phyloP scores from a whole-genome alignment of 2,113 vertebrate genomes.

The Nyctereutes procyonoides region DNA sequence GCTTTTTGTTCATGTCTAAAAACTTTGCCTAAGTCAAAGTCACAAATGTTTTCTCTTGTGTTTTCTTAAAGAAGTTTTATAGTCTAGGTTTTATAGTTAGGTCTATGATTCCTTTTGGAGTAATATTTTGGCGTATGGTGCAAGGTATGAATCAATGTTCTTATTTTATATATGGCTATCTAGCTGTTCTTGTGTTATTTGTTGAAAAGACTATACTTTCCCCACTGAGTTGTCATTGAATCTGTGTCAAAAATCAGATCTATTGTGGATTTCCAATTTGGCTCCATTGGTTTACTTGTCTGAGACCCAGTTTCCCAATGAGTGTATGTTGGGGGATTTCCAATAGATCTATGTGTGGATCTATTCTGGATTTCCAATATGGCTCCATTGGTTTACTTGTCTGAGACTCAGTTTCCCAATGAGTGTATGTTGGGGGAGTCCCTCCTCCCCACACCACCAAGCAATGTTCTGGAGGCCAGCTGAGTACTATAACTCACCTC shows the following conservation, averaged over 20 bases:
- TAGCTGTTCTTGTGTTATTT: conserved; percentile 24
- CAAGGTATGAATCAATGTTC: not conserved
- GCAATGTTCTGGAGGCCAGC: not conserved
- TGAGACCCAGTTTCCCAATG: not conserved
- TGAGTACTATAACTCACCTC: not conserved
- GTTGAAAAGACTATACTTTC: conserved; percentile 24
- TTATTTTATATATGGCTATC: conserved; percentile 35
- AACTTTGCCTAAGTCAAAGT: not conserved
- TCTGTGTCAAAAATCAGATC: conserved; percentile 11
- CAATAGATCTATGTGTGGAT: not conserved
- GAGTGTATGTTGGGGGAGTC: not conserved
- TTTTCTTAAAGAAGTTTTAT: not conserved
- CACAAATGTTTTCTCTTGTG: not conserved
- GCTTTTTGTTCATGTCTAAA: not conserved
- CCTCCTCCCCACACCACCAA: not conserved
- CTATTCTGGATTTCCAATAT: not conserved
- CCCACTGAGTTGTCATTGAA: not conserved
- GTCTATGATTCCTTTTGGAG: not conserved
- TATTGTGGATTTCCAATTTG: not conserved
- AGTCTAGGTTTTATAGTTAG: not conserved
- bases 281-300: not conserved
- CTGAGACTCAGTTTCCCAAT: not conserved
- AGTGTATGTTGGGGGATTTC: not conserved
- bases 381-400: not conserved
- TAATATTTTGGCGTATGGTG: not conserved